phyloP scores from a whole-genome alignment of 2,888 invertebrate species.

The Cristatella mucedo region DNA sequence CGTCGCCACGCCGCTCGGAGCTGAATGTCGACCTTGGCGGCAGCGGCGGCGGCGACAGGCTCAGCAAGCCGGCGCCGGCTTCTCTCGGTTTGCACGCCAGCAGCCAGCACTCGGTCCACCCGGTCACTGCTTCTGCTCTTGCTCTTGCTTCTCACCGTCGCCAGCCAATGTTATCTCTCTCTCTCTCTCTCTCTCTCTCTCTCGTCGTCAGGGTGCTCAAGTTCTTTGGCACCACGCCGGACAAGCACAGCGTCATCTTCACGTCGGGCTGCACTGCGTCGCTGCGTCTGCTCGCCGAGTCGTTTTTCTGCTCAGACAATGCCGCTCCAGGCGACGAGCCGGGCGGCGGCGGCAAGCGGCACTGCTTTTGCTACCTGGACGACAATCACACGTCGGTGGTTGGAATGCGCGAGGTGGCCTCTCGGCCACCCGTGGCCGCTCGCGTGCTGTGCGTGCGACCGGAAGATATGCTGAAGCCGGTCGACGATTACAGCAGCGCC shows the following conservation, averaged over 20 bases:
- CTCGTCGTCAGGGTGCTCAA: constrained; percentile 53
- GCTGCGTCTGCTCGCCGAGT: constrained; percentile 65
- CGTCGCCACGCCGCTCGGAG: too few relatives aligned
- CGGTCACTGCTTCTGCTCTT: too few relatives aligned
- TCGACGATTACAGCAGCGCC: too few relatives aligned
- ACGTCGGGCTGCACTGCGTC: constrained; percentile 83
- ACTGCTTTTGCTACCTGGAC: constrained; percentile 60
- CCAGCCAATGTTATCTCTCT: neutral
- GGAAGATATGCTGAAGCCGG: too few relatives aligned
- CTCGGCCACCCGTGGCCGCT: too few relatives aligned
- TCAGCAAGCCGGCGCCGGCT: too few relatives aligned
- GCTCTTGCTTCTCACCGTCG: neutral
- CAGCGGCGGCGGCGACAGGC: too few relatives aligned
- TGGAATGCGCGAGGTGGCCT: constrained; percentile 66
- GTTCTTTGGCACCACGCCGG: constrained; percentile 62
- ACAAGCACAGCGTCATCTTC: constrained; percentile 73
- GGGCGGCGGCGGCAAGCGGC: constrained; percentile 22
- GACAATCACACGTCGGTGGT: constrained; percentile 91
- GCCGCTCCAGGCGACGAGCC: constrained; percentile 12
- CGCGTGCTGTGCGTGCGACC: too few relatives aligned
- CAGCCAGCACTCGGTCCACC: too few relatives aligned
- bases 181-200: neutral
- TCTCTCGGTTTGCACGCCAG: too few relatives aligned
- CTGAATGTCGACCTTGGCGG: too few relatives aligned
- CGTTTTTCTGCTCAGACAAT: constrained; percentile 44